phyloP scores from a whole-genome alignment of 2,113 vertebrate species.

The Guaruba guarouba region DNA sequence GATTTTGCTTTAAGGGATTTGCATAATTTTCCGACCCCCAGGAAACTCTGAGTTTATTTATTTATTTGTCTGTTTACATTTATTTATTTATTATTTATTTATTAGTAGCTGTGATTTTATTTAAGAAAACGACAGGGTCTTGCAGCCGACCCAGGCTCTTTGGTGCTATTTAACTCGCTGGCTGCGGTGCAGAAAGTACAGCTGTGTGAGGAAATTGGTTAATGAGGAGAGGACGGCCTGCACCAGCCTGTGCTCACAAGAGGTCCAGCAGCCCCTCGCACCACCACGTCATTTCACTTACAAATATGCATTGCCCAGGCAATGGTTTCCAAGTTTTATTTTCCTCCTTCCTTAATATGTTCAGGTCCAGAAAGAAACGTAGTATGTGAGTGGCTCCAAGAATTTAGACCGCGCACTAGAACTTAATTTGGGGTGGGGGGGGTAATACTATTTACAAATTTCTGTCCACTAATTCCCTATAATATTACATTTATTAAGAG shows the following conservation, averaged over 20 bases:
- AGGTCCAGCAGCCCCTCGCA: conserved; percentile 38
- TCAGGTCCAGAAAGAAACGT: background rate
- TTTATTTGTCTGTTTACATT: background rate
- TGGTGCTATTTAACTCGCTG: conserved; percentile 29
- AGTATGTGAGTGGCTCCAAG: background rate
- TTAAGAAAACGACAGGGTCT: conserved; percentile 37
- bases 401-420: background rate
- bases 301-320: background rate
- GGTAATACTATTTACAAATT: background rate
- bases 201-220: conserved; percentile 65
- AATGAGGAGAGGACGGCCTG: conserved; percentile 42
- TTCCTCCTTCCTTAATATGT: background rate
- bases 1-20: conserved; percentile 59
- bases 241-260: background rate
- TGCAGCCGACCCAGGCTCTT: conserved; percentile 14
- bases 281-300: conserved; percentile 11
- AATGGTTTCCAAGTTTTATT: background rate
- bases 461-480: background rate
- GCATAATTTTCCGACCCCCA: conserved; percentile 40
- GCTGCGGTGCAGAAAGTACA: conserved; percentile 58
- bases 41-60: background rate
- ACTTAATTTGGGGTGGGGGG: background rate
- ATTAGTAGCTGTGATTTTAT: conserved; percentile 10
- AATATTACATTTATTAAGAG: conserved; percentile 46
- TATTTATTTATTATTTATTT: background rate